Evolutionary conservation across 2,113 vertebrate genomes (phyloP).

Genomic region (Rafetus swinhoei): DNA sequence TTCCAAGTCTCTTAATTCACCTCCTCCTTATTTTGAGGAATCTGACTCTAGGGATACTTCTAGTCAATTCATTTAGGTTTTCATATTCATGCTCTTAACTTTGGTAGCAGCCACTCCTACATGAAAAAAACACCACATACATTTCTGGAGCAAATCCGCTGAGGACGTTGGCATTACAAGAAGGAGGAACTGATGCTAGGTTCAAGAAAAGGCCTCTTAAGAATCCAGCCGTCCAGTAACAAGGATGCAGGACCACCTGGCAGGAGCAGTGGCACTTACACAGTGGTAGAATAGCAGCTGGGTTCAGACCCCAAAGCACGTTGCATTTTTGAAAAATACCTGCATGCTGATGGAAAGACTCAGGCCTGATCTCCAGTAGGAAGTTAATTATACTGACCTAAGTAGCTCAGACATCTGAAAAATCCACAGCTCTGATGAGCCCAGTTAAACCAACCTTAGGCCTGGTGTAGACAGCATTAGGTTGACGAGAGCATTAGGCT

Average conservation of each 20-base stretch:
- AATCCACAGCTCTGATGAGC: not conserved
- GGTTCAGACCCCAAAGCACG: not conserved
- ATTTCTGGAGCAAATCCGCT: not conserved
- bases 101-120: slow-evolving; percentile 26
- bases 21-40: slow-evolving; percentile 43
- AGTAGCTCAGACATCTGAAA: no score
- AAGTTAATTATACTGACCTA: not conserved
- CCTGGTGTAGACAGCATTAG: not conserved
- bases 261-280: not conserved
- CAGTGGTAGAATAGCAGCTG: not conserved
- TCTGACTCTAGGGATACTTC: not conserved
- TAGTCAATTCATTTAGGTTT: not conserved
- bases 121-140: slow-evolving; percentile 41
- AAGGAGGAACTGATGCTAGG: not conserved
- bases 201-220: not conserved
- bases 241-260: not conserved
- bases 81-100: slow-evolving; percentile 29
- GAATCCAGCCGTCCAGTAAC: not conserved
- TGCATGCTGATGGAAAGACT: not conserved
- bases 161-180: not conserved
- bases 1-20: slow-evolving; percentile 46
- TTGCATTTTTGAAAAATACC: not conserved
- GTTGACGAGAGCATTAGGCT: not conserved
- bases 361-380: not conserved
- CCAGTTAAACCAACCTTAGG: not conserved